A percentile compares a stretch with the other conserved stretches of the same genome.
These are phyloP conservation scores for Paramuricea clavata DNA, from an alignment of 92 coral and sea anemone genomes.

Conservation along the genomic window DNA sequence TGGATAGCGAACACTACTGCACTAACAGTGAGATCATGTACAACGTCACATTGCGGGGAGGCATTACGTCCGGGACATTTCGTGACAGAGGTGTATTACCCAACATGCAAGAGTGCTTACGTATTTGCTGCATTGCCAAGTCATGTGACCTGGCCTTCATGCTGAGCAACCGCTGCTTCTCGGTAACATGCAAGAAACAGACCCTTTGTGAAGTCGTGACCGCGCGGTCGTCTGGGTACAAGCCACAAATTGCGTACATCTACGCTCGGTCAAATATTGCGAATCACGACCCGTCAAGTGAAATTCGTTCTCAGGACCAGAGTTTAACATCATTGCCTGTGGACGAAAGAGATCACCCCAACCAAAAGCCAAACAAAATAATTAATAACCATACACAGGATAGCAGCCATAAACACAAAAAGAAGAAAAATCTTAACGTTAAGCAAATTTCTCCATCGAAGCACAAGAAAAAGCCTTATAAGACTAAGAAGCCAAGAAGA, in stretches of 20 bases:
- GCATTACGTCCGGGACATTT: conserved; percentile 87
- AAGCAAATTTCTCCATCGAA: not conserved
- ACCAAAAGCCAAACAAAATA: not conserved
- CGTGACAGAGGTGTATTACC: conserved; percentile 89
- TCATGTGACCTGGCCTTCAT: conserved; percentile 91
- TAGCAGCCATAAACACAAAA: not conserved
- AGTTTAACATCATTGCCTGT: conserved; percentile 24
- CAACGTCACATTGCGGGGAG: conserved; percentile 94
- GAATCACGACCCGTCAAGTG: not conserved
- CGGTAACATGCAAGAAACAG: conserved; percentile 83
- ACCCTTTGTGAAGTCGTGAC: conserved; percentile 84
- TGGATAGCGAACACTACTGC: conserved; percentile 77
- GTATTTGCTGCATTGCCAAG: conserved; percentile 89
- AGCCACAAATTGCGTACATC: conserved; percentile 81
- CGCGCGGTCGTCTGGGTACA: conserved; percentile 81
- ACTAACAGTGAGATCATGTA: conserved; percentile 90
- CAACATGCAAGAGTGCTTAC: conserved; percentile 77
- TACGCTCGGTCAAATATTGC: conserved; percentile 83
- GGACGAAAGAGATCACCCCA: not conserved
- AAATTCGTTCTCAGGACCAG: not conserved
- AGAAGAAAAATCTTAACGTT: not conserved
- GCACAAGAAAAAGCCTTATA: not conserved
- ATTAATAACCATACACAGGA: not conserved
- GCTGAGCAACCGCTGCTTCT: conserved; percentile 84
- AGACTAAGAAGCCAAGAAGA: not conserved